Conservation (phyloP, 2,113 vertebrate species). For the Cichladusa arquata region DNA sequence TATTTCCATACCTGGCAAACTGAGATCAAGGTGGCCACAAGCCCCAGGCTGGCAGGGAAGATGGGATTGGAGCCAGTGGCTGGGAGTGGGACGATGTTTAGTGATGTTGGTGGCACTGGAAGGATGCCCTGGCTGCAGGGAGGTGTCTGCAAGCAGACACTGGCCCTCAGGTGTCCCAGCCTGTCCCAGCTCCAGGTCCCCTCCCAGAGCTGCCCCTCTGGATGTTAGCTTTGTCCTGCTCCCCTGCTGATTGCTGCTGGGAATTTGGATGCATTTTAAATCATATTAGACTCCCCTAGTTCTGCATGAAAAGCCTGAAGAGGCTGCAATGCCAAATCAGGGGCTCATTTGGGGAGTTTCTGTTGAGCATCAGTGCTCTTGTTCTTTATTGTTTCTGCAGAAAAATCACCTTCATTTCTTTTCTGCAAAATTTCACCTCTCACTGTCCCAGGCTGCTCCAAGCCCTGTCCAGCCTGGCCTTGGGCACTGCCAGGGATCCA, state of each 20-base stretch:
- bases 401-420: background rate
- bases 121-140: background rate
- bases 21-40: background rate
- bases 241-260: background rate
- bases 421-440: background rate
- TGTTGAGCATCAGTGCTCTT: rapidly evolving
- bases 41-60: background rate
- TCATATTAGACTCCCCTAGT: background rate
- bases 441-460: rapidly evolving
- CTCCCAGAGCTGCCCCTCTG: background rate
- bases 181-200: background rate
- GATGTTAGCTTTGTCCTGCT: background rate
- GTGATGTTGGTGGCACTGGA: background rate
- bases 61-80: background rate
- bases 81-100: background rate
- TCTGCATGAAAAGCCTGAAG: background rate
- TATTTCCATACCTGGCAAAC: background rate
- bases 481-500: background rate
- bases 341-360: background rate
- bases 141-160: background rate
- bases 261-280: slow-evolving; percentile 26
- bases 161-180: background rate
- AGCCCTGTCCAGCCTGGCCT: rapidly evolving
- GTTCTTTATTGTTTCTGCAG: background rate
- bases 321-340: background rate